A percentile compares a stretch with the other conserved stretches of the same genome.
Evolutionary conservation across 2,797 vertebrate species (phyloP).

Genomic region (Monodelphis domestica): DNA sequence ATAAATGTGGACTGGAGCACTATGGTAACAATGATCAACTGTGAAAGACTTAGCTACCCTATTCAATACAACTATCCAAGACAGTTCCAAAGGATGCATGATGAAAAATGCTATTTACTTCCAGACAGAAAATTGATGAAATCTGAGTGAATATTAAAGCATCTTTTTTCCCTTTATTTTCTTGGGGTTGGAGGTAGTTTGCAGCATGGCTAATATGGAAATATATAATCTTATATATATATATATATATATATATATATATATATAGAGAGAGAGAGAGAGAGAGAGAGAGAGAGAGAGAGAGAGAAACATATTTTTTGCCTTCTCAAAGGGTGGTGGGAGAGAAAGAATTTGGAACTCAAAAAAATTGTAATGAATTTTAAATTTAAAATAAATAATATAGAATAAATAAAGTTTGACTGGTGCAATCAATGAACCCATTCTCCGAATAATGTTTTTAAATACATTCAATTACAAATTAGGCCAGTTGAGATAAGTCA

Average conservation of each 20-base stretch:
- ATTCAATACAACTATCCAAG: neutral
- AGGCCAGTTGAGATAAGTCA: neutral
- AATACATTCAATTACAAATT: neutral
- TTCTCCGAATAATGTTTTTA: no score
- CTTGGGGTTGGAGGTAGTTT: neutral
- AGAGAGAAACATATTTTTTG: no score
- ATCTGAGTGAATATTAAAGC: neutral
- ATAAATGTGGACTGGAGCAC: neutral
- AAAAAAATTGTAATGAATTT: no score
- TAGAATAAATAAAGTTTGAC: no score
- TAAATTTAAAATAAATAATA: no score
- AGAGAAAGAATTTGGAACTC: neutral
- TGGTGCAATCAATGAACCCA: no score
- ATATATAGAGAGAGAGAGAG: no score
- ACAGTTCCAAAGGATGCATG: no score
- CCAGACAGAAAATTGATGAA: neutral
- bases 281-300: no score
- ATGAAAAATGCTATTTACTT: no score
- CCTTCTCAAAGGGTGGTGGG: no score
- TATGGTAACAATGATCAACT: neutral
- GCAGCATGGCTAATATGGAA: neutral
- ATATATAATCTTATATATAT: neutral
- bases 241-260: no score
- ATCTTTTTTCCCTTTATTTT: neutral
- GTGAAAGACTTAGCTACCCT: neutral